phyloP scores from a whole-genome alignment of 2,113 vertebrate species.

The Eurypyga helias region DNA sequence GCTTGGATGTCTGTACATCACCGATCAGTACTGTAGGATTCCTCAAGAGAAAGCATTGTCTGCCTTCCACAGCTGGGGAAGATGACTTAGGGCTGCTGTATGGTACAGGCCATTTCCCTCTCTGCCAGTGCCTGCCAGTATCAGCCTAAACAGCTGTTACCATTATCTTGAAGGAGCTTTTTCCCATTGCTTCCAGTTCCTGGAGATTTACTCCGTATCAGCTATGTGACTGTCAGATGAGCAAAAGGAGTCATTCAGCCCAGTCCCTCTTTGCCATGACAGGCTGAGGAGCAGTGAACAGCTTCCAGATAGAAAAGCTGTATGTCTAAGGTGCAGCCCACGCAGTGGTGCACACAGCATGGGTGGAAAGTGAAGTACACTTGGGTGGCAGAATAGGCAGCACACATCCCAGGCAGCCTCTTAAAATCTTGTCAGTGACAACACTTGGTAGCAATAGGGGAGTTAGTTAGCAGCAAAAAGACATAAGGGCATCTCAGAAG shows the following conservation, averaged over 20 bases:
- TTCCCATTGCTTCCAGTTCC: not conserved
- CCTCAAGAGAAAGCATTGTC: not conserved
- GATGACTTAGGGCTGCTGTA: not conserved
- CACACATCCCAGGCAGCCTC: not conserved
- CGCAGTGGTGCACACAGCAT: not conserved
- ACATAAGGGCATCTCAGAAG: not conserved
- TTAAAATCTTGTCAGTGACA: not conserved
- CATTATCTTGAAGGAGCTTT: not conserved
- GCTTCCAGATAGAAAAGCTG: not conserved
- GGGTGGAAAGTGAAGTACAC: not conserved
- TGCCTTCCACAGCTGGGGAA: not conserved
- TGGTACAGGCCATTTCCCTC: not conserved
- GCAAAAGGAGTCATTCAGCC: not conserved
- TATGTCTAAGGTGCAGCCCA: not conserved
- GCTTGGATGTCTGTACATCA: not conserved
- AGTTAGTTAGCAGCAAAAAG: not conserved
- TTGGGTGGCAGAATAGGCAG: not conserved
- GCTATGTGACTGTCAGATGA: not conserved
- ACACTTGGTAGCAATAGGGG: not conserved
- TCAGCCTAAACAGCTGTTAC: not conserved
- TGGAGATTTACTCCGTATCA: not conserved
- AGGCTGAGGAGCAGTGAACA: not conserved
- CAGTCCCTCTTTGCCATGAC: not conserved
- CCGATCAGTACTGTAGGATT: not conserved
- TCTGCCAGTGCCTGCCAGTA: not conserved